These are phyloP conservation scores for Malurus melanocephalus DNA, from an alignment of 2,113 vertebrate genomes.

Conservation along the genomic window DNA sequence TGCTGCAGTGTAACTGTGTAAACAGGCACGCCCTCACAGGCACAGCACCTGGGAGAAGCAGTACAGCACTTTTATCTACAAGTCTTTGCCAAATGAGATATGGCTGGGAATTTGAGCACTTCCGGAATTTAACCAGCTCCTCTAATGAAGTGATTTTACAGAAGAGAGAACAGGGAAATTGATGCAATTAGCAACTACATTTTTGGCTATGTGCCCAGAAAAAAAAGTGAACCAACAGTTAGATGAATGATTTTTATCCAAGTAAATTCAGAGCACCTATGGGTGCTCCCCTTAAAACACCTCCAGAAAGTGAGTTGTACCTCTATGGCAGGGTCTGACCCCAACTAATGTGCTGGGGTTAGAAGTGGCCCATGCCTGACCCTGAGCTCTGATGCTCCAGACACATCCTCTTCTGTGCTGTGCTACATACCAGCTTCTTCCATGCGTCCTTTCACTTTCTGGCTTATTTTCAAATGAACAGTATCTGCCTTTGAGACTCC, in stretches of 20 bases:
- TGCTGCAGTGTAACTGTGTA: neutral
- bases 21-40: neutral
- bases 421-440: neutral
- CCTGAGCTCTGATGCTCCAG: neutral
- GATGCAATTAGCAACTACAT: slow-evolving; percentile 3
- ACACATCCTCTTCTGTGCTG: neutral
- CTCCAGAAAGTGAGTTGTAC: neutral
- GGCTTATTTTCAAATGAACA: neutral
- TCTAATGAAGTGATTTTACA: slow-evolving; percentile 41
- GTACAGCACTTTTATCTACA: neutral
- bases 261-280: neutral
- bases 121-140: slow-evolving; percentile 38
- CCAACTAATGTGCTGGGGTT: neutral
- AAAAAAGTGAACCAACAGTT: neutral
- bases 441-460: neutral
- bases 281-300: neutral
- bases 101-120: neutral
- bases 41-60: neutral
- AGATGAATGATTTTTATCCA: neutral
- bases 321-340: neutral
- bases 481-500: neutral
- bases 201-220: slow-evolving; percentile 19
- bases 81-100: neutral
- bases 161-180: slow-evolving; percentile 6
- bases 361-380: neutral